These are phyloP conservation scores for Podarcis muralis DNA, from an alignment of 2,113 vertebrate genomes.

Conservation along the genomic window DNA sequence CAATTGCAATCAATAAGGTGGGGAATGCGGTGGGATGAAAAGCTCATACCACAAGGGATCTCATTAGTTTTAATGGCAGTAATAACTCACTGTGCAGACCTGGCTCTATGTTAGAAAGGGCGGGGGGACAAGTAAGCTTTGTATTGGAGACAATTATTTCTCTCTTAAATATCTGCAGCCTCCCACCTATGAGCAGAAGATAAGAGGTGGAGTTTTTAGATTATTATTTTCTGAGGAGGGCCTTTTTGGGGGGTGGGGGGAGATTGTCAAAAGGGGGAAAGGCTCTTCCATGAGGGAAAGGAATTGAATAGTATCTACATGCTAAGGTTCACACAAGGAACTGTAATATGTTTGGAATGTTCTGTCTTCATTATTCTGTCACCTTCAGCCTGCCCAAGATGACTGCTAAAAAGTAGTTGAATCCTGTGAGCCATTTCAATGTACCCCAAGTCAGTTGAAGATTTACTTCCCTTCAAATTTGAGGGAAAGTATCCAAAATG, in stretches of 20 bases:
- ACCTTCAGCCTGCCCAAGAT: neutral
- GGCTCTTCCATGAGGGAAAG: neutral
- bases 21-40: conserved; percentile 5
- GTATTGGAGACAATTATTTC: neutral
- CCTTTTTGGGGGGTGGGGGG: neutral
- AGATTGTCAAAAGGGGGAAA: neutral
- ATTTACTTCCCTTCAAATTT: neutral
- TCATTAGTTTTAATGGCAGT: conserved; percentile 37
- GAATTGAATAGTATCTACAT: neutral
- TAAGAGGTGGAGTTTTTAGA: neutral
- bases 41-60: conserved; percentile 20
- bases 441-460: neutral
- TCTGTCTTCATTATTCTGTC: neutral
- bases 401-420: too few relatives aligned
- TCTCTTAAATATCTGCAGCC: neutral
- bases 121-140: neutral
- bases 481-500: neutral
- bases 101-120: neutral
- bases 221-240: neutral
- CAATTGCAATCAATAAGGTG: conserved; percentile 35
- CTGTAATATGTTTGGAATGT: neutral
- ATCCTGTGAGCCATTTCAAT: too few relatives aligned
- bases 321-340: neutral
- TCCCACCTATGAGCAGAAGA: neutral
- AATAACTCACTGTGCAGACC: conserved; percentile 22